These are phyloP conservation scores for Papilio dardanus DNA, from an alignment of 1,140 invertebrate genomes.

Conservation along the genomic window DNA sequence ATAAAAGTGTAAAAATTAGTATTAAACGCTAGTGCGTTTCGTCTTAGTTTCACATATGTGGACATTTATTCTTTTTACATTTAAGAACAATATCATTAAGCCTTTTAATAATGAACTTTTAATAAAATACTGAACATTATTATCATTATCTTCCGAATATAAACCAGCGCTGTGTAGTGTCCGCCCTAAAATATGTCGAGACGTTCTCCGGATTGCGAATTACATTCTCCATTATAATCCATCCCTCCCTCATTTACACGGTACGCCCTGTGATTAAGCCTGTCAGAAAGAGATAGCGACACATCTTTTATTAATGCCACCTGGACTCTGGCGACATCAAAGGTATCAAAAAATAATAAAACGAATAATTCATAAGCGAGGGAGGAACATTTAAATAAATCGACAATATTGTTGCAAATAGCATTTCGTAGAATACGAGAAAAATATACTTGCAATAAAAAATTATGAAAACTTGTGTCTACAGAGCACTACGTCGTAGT, in stretches of 20 bases:
- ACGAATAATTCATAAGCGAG: not conserved
- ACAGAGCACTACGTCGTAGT: not conserved
- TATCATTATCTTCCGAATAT: not conserved
- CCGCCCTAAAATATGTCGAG: constrained; percentile 1
- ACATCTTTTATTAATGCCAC: constrained; percentile 14
- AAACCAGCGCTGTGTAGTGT: not conserved
- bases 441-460: not conserved
- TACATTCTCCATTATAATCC: constrained; percentile 25
- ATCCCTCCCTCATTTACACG: constrained; percentile 9
- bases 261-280: not conserved
- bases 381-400: not conserved
- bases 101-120: not conserved
- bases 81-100: too few species aligned
- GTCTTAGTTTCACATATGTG: too few species aligned
- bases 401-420: not conserved
- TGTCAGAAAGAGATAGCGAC: not conserved
- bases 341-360: constrained; percentile 16
- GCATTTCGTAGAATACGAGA: not conserved
- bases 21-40: too few species aligned
- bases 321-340: constrained; percentile 24
- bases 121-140: not conserved
- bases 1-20: too few species aligned
- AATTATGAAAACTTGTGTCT: not conserved
- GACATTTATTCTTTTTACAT: not conserved
- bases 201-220: constrained; percentile 1